Conservation (phyloP, 2,113 vertebrate genomes). For the Hystrix brachyura region DNA sequence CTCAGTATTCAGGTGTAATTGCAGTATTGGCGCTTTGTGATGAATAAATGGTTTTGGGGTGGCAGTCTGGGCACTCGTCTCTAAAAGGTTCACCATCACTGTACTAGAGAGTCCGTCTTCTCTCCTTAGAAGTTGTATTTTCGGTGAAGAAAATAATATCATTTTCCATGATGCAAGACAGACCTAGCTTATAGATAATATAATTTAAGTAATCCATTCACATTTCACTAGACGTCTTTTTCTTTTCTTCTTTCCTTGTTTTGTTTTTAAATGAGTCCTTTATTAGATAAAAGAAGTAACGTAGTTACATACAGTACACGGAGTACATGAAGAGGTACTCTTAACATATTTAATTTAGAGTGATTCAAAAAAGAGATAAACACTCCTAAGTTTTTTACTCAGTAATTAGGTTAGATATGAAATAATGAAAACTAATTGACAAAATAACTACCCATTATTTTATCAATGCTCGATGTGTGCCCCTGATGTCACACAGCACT, state of each 20-base stretch:
- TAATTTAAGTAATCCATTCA: background rate
- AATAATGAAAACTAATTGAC: background rate
- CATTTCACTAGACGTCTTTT: background rate
- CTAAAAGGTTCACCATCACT: background rate
- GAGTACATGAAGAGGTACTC: background rate
- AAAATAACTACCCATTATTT: background rate
- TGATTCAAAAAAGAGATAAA: background rate
- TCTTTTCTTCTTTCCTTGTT: background rate
- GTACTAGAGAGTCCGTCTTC: background rate
- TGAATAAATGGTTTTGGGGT: background rate
- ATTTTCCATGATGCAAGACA: conserved; percentile 10
- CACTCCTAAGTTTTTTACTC: background rate
- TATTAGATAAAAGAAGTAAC: background rate
- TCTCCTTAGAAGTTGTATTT: background rate
- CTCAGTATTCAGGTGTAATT: background rate
- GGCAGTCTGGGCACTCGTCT: background rate
- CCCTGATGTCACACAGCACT: background rate
- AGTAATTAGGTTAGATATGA: background rate
- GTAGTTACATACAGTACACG: background rate
- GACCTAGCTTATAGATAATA: background rate
- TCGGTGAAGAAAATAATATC: conserved; percentile 24
- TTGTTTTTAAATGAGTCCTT: background rate
- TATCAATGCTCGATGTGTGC: background rate
- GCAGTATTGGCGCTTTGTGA: background rate
- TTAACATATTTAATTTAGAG: background rate